These are phyloP conservation scores for Schizopygopsis pylzovi DNA, from an alignment of 2,797 vertebrate species.

Conservation along the genomic window DNA sequence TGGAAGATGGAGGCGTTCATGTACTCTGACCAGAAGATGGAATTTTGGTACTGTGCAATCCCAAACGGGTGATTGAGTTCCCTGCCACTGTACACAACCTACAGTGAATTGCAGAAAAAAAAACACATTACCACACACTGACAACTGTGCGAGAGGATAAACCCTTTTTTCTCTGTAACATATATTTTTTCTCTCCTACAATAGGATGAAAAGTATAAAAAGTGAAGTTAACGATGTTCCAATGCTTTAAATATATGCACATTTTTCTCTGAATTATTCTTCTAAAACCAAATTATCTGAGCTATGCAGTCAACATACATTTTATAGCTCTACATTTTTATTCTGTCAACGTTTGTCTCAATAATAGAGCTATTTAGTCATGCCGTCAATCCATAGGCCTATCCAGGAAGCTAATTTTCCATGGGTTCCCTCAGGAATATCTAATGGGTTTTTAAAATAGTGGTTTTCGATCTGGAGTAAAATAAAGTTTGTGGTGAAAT, in stretches of 20 bases:
- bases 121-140: conserved; percentile 8
- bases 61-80: conserved; percentile 98
- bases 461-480: neutral
- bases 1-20: conserved; percentile 99
- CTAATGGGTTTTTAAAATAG: conserved; percentile 11
- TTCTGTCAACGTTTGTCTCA: conserved; percentile 10
- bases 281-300: neutral
- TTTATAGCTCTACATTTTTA: conserved; percentile 10
- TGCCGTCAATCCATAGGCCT: neutral
- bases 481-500: neutral
- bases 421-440: conserved; percentile 14
- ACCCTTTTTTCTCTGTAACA: neutral
- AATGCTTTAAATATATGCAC: neutral
- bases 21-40: conserved; percentile 98
- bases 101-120: conserved; percentile 54
- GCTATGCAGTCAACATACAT: neutral
- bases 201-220: neutral
- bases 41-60: conserved; percentile 91
- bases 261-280: neutral
- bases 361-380: conserved; percentile 16
- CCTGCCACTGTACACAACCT: conserved; percentile 96
- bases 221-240: neutral
- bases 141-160: conserved; percentile 3
- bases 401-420: conserved; percentile 11
- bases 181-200: too few relatives aligned